Evolutionary conservation across 2,113 vertebrate species (phyloP).

Genomic region (Narcine bancroftii): DNA sequence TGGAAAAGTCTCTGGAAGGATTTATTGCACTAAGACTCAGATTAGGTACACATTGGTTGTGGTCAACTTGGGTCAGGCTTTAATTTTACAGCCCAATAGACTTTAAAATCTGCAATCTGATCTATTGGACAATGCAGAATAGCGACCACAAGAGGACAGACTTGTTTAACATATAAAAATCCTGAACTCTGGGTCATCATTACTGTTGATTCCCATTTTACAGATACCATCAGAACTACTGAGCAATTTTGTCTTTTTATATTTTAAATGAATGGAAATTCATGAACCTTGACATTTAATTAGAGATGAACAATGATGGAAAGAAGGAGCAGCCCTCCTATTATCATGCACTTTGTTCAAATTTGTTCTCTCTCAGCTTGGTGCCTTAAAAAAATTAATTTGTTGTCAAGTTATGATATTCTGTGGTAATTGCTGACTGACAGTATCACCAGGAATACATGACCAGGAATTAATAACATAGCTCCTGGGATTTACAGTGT

Average conservation of each 20-base stretch:
- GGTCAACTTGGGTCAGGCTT: no score
- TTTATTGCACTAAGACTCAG: no score
- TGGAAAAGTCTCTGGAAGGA: no score
- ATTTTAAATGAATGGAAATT: background rate
- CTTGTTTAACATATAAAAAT: background rate
- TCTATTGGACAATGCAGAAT: background rate
- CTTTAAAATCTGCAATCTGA: background rate
- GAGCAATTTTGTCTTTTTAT: no score
- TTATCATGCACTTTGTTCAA: background rate
- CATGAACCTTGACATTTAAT: background rate
- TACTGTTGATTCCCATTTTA: no score
- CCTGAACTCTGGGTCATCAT: no score
- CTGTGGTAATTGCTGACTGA: background rate
- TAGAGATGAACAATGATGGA: background rate
- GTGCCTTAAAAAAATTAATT: background rate
- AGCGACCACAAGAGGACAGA: background rate
- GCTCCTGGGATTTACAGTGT: background rate
- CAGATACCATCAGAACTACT: no score
- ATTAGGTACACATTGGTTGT: no score
- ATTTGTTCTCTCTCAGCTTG: background rate
- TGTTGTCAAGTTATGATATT: background rate
- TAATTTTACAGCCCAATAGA: no score
- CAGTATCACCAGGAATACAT: background rate
- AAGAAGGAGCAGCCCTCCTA: background rate
- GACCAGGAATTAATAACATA: background rate